These are phyloP conservation scores for Phainopepla nitens DNA, from an alignment of 2,113 vertebrate species.

Conservation along the genomic window DNA sequence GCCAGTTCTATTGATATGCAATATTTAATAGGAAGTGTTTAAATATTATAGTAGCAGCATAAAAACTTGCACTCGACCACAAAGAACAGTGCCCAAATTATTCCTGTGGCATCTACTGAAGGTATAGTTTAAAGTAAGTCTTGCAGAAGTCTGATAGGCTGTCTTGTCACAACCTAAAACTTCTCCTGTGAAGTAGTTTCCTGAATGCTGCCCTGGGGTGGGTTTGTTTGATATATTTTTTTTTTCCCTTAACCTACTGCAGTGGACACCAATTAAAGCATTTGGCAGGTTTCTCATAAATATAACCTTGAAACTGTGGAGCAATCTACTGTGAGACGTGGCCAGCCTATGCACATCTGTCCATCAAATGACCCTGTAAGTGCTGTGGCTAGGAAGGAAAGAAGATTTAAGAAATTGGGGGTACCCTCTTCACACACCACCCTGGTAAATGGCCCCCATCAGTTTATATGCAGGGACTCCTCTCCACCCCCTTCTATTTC, in stretches of 20 bases:
- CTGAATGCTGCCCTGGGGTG: neutral
- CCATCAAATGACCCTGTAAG: neutral
- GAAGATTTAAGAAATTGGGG: neutral
- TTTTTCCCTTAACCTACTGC: neutral
- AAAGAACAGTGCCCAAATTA: neutral
- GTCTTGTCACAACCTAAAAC: neutral
- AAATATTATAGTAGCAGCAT: neutral
- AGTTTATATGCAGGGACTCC: neutral
- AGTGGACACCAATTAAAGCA: neutral
- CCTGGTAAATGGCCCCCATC: accelerated
- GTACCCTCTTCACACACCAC: neutral
- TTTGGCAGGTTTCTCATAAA: neutral
- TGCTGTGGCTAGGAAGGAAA: neutral
- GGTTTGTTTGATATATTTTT: neutral
- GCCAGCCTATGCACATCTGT: neutral
- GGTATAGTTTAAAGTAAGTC: neutral
- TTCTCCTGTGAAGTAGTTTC: neutral
- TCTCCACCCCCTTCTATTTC: neutral
- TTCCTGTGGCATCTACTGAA: neutral
- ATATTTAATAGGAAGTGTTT: neutral
- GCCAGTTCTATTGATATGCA: neutral
- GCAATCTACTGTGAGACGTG: neutral
- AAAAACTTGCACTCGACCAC: neutral
- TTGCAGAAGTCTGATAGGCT: neutral
- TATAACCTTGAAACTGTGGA: conserved; percentile 1